Evolutionary conservation across 2,888 invertebrate genomes (phyloP), one percentile per base, ranked within the genome.

Genomic region (Hyposoter didymator): DNA sequence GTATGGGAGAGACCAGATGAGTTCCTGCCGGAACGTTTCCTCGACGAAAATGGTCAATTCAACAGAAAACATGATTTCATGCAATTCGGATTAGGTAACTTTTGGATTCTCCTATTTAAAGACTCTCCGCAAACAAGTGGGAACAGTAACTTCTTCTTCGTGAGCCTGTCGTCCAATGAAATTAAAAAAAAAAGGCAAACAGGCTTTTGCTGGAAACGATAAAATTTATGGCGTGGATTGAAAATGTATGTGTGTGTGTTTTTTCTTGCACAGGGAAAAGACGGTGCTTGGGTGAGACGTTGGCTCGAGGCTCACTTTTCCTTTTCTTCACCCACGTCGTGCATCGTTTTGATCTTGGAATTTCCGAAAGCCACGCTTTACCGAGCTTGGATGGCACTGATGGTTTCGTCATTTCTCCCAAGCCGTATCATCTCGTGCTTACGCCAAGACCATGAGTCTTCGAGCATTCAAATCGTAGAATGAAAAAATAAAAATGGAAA

Each of bases 1-100:
- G 94, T 94, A 87, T 97, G 96, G 96, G 94, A 95, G 19, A 95
- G 96, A 75, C 96, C 97, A 0, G 89, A 94, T 0, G 91, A 90
- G 70, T 97, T 97, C 90, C 93, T 94, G 7, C 97, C 97, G 0
- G 95, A 96, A 89, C 94, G 97, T 70, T 97, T 97, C 93, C 91
- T 97, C 72, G 94, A 95, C 62, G 94, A 88, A 88, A 94, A 95
- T 32, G 96, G 96, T 14, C 95, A 95, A 88, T 92, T 95, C 32
- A 92, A 94, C 87, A 94, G 94, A 87, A 94, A 95, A 75, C 95
- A 95, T 87, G 94, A 95, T 88, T 95, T 95, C 89, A 95, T 96
- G 82, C 95, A 95, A 12, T 97, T 97, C 90, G 97, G 97, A 84
- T 94, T 95, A 91, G 97, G 97, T 96, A 93, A 91, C 93, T 67